A percentile compares a stretch with the other conserved stretches of the same genome.
Evolutionary conservation across 2,888 invertebrate species (phyloP).

Genomic region (Leucozona laternaria): DNA sequence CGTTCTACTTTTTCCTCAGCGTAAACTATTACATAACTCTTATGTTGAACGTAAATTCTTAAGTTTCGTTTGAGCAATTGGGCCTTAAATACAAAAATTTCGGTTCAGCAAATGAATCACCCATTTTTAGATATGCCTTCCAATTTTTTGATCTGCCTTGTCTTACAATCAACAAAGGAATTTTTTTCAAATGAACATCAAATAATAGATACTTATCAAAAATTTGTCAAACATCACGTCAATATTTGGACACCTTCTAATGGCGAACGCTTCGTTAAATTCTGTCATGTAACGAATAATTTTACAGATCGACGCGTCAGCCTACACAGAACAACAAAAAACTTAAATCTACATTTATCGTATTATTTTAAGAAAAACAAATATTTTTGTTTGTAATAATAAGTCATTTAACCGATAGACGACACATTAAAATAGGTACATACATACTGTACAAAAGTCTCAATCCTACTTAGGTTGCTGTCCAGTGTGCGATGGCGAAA

Average conservation of each 20-base stretch:
- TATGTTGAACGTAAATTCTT: no score
- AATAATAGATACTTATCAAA: neutral
- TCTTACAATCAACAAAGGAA: neutral
- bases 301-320: neutral
- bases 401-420: slow-evolving; percentile 17
- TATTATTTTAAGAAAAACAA: neutral
- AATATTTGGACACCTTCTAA: slow-evolving; percentile 39
- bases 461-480: neutral
- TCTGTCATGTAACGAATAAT: slow-evolving; percentile 16
- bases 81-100: no score
- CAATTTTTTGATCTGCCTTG: neutral
- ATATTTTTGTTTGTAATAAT: neutral
- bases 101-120: no score
- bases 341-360: neutral
- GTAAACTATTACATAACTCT: no score
- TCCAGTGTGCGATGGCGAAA: neutral
- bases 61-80: no score
- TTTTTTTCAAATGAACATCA: neutral
- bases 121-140: no score
- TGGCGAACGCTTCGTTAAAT: slow-evolving; percentile 18
- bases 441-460: neutral
- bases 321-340: neutral
- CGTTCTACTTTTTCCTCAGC: no score
- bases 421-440: neutral
- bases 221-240: neutral